Percentiles rank a stretch among this genome's conserved stretches.
Conservation (phyloP, 2,113 vertebrate species). For the Oreotragus oreotragus region DNA sequence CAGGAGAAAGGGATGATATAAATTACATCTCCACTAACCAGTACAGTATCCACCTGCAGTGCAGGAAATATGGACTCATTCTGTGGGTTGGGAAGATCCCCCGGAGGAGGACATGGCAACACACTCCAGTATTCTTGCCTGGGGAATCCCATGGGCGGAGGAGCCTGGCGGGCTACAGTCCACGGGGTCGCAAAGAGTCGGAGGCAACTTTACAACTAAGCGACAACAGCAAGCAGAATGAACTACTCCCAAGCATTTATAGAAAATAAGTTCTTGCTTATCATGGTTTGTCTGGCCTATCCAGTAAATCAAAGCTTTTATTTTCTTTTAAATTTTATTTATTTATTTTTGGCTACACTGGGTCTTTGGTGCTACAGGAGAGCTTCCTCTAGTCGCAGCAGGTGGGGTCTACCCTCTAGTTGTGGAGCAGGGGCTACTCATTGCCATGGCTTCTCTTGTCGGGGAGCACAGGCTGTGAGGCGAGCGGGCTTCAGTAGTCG, state of each 20-base stretch:
- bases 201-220: background rate
- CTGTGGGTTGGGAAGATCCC: background rate
- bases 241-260: background rate
- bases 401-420: background rate
- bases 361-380: background rate
- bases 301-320: background rate
- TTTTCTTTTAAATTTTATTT: background rate
- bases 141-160: background rate
- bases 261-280: background rate
- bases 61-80: background rate
- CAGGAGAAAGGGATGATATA: background rate
- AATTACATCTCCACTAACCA: background rate
- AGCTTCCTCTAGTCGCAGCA: background rate
- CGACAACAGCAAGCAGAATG: background rate
- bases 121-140: background rate
- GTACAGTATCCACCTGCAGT: background rate
- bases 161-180: background rate
- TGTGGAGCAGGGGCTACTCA: background rate
- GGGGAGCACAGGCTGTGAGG: background rate
- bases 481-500: background rate
- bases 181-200: background rate
- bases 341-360: background rate
- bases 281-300: background rate
- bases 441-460: background rate
- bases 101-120: background rate